A percentile compares a stretch with the other conserved stretches of the same genome.
These are phyloP conservation scores for Sebastes dallii DNA, from an alignment of 2,797 vertebrate genomes.

Conservation along the genomic window DNA sequence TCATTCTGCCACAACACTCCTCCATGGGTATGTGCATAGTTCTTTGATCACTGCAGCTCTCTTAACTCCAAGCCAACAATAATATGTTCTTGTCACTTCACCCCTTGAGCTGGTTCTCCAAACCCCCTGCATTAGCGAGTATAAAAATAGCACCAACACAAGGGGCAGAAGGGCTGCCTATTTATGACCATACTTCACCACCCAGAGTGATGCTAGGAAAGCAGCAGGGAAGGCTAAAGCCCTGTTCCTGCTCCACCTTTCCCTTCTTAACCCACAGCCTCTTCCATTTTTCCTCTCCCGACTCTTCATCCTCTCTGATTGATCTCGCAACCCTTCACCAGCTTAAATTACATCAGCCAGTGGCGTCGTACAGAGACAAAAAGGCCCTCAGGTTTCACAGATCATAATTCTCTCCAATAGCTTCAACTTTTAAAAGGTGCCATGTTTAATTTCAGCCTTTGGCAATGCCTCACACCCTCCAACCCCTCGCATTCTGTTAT, in stretches of 20 bases:
- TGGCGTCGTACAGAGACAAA: slow-evolving; percentile 63
- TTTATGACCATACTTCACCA: slow-evolving; percentile 66
- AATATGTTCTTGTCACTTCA: slow-evolving; percentile 61
- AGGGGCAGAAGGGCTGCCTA: slow-evolving; percentile 57
- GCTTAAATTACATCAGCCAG: slow-evolving; percentile 77
- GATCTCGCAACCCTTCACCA: slow-evolving; percentile 70
- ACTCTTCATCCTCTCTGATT: slow-evolving; percentile 60
- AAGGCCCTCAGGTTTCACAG: slow-evolving; percentile 60
- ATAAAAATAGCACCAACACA: slow-evolving; percentile 67
- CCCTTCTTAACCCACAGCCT: slow-evolving; percentile 34
- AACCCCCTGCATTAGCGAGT: slow-evolving; percentile 53
- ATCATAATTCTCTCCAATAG: slow-evolving; percentile 76
- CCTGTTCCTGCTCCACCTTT: slow-evolving; percentile 58
- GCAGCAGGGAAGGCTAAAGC: slow-evolving; percentile 58
- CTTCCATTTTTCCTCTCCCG: slow-evolving; percentile 21
- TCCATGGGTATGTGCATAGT: background rate
- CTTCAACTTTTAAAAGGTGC: slow-evolving; percentile 74
- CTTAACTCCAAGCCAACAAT: slow-evolving; percentile 52
- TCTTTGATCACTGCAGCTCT: slow-evolving; percentile 42
- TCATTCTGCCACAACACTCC: slow-evolving; percentile 28
- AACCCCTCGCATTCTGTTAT: slow-evolving; percentile 53
- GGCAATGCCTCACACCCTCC: slow-evolving; percentile 41
- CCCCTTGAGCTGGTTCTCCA: slow-evolving; percentile 41
- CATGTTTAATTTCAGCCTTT: slow-evolving; percentile 75
- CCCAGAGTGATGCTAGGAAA: slow-evolving; percentile 62